phyloP scores from a whole-genome alignment of 2,113 vertebrate species.

The Chiloscyllium plagiosum region DNA sequence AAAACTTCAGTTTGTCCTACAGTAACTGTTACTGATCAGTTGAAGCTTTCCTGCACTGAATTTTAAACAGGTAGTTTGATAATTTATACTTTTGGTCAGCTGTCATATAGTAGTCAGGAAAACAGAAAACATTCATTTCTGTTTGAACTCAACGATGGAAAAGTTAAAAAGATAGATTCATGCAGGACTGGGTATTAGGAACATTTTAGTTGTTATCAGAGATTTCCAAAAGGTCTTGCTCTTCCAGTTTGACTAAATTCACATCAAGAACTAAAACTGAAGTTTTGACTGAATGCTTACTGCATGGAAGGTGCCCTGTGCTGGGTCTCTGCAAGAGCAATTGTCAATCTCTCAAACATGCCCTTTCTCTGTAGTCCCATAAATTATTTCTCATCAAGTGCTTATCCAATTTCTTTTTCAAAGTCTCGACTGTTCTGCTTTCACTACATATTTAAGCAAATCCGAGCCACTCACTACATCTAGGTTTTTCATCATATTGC shows the following conservation, averaged over 20 bases:
- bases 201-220: neutral
- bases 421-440: neutral
- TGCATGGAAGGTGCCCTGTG: neutral
- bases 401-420: neutral
- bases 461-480: neutral
- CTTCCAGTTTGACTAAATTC: neutral
- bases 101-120: neutral
- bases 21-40: neutral
- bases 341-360: no score
- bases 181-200: neutral
- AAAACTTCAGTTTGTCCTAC: neutral
- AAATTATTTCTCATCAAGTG: neutral
- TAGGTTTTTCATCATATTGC: no score
- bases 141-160: neutral
- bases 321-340: neutral
- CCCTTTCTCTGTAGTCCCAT: neutral
- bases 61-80: neutral
- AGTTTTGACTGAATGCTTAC: conserved; percentile 15
- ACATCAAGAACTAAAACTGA: neutral
- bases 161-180: neutral
- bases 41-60: neutral
- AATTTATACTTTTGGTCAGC: neutral
- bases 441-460: neutral
- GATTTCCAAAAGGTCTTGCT: neutral
- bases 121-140: neutral